Evolutionary conservation across 2,888 invertebrate species (phyloP), one percentile per base, ranked within the genome.

Genomic region (Mesorhabditis sp.): DNA sequence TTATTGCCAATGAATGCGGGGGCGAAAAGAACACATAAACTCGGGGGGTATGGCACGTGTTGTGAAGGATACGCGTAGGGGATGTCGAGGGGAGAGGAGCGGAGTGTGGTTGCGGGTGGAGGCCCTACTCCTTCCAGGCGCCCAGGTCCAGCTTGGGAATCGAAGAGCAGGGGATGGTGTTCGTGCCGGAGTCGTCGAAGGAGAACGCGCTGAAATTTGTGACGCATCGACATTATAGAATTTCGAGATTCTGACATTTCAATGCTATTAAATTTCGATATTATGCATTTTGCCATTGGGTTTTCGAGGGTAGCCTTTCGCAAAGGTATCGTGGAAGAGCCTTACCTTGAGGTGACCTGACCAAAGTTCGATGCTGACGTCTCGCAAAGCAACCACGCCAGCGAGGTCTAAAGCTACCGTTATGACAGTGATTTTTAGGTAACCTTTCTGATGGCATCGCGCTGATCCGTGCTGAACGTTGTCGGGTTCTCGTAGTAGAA

Each of bases 401-500:
- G 69, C 4, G 76, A 67, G 65, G 74, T 68, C 63, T 10, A 50
- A 50, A 2, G 7, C 7, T 50, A 50, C 58, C 1, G n/a, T n/a
- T 13, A 50, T 13, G 58, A 13, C n/a, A 50, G n/a, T 50, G 2
- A 50, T 50, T 10, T 50, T 50, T 50, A 41, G 13, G 13, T 4
- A 10, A 70, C 69, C 62, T 71, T 72, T 44, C 72, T 68, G 43
- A 79, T 62, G 6, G 80, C 76, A 4, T 72, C 75, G 44, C 75
- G 45, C 67, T 83, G 83, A 15, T 70, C 74, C 1, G 75, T 62
- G 0, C 82, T 82, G 76, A 83, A 84, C 10, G 74, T 68, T 28
- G 70, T 76, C 6, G 79, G 77, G 61, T 79, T 80, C 71, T 80
- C 76, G 66, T 72, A 83, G 74, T 76, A 84, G 73, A 82, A 79